Percentiles rank a stretch among this genome's conserved stretches.
These are phyloP conservation scores for Panorpa germanica DNA, from an alignment of 2,888 invertebrate species.

Conservation along the genomic window DNA sequence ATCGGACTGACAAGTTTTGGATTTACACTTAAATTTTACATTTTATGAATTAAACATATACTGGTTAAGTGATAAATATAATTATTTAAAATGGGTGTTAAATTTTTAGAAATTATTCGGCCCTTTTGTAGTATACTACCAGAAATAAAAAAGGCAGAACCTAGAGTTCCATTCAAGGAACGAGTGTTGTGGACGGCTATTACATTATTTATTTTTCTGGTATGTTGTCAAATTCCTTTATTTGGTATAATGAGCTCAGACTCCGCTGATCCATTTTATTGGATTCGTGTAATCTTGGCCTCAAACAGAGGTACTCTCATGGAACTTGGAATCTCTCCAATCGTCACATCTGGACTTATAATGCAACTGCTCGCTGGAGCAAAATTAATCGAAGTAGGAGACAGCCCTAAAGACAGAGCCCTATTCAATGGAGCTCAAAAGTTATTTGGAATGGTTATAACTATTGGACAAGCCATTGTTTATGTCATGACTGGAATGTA, in stretches of 20 bases:
- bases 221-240: constrained; percentile 98
- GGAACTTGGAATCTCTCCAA: constrained; percentile 99
- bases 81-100: no score
- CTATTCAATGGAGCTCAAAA: constrained; percentile 99
- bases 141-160: constrained; percentile 98
- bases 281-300: constrained; percentile 99
- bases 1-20: no score
- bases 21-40: no score
- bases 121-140: constrained; percentile 99
- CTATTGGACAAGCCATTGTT: constrained; percentile 97
- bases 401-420: constrained; percentile 98
- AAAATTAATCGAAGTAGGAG: constrained; percentile 99
- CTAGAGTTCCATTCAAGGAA: constrained; percentile 99
- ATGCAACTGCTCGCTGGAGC: constrained; percentile 99
- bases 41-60: no score
- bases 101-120: constrained; percentile 99
- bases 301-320: constrained; percentile 99
- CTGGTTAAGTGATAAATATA: no score
- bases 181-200: constrained; percentile 99
- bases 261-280: constrained; percentile 99
- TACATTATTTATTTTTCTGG: constrained; percentile 98
- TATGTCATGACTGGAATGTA: constrained; percentile 99
- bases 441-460: constrained; percentile 99
- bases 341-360: constrained; percentile 96
- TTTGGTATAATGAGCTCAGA: constrained; percentile 99